These are phyloP conservation scores for Pelvicachromis taeniatus DNA, from an alignment of 2,113 vertebrate genomes.

Conservation along the genomic window DNA sequence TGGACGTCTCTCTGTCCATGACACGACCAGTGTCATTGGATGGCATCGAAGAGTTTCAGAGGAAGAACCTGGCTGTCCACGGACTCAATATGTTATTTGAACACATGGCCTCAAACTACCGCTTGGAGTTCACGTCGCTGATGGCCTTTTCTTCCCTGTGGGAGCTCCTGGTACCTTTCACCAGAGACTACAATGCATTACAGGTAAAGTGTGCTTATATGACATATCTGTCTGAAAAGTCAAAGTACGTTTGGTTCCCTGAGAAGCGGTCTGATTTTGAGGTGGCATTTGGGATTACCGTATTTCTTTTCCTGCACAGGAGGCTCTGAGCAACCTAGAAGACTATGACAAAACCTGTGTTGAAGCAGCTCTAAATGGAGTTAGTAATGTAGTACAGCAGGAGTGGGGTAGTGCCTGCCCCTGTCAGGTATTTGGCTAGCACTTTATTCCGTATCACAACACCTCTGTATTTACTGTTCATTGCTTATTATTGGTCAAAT, in stretches of 20 bases:
- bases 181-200: conserved; percentile 93
- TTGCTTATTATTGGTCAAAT: neutral
- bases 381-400: conserved; percentile 92
- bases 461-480: neutral
- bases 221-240: neutral
- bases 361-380: conserved; percentile 86
- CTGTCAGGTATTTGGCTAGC: conserved; percentile 83
- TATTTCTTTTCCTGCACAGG: conserved; percentile 67
- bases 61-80: conserved; percentile 92
- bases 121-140: conserved; percentile 90
- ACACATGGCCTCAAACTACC: conserved; percentile 98
- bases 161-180: conserved; percentile 96
- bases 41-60: conserved; percentile 90
- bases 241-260: neutral
- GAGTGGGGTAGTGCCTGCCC: conserved; percentile 94
- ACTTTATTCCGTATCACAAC: neutral
- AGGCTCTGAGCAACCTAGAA: conserved; percentile 90
- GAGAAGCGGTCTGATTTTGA: neutral
- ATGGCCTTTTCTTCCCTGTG: conserved; percentile 95
- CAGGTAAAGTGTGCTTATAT: conserved; percentile 77
- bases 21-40: conserved; percentile 89
- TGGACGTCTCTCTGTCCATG: conserved; percentile 99
- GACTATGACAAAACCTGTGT: conserved; percentile 98
- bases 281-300: neutral
- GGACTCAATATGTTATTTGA: conserved; percentile 97